Conservation (phyloP, 2,888 invertebrate genomes). For the Stomorhina lunata region DNA sequence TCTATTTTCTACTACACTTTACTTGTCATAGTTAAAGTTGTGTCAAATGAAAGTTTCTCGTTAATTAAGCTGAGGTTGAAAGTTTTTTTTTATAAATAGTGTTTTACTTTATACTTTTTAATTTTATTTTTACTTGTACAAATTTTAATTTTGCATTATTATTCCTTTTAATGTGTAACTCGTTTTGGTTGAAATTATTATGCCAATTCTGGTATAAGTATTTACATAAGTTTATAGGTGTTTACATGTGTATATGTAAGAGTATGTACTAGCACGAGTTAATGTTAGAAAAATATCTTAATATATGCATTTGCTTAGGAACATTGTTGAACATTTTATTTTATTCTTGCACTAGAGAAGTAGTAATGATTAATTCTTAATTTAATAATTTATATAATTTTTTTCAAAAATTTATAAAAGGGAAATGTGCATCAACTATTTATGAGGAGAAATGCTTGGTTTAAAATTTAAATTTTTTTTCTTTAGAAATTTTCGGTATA, state of each 20-base stretch:
- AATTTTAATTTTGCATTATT: not conserved
- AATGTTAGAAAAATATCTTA: not conserved
- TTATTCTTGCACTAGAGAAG: too few species aligned
- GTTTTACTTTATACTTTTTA: not conserved
- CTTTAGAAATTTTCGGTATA: too few species aligned
- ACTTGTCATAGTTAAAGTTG: not conserved
- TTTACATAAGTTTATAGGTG: not conserved
- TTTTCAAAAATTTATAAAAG: too few species aligned
- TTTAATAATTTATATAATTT: too few species aligned
- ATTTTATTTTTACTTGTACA: not conserved
- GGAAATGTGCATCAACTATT: too few species aligned
- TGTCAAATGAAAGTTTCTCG: slow-evolving; percentile 21
- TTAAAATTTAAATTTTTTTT: too few species aligned
- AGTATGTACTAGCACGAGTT: too few species aligned
- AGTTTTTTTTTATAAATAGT: not conserved
- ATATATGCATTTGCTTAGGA: not conserved
- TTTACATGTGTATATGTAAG: not conserved
- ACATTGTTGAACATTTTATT: too few species aligned
- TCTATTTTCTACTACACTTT: too few species aligned
- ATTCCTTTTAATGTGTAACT: not conserved
- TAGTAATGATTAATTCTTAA: too few species aligned
- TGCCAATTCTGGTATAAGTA: not conserved
- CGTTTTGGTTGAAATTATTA: not conserved
- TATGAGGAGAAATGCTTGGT: too few species aligned
- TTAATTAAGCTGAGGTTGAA: slow-evolving; percentile 7